Percentiles rank a stretch among this genome's conserved stretches.
Evolutionary conservation across 1,140 invertebrate genomes (phyloP).

Genomic region (Drosophila truncata): DNA sequence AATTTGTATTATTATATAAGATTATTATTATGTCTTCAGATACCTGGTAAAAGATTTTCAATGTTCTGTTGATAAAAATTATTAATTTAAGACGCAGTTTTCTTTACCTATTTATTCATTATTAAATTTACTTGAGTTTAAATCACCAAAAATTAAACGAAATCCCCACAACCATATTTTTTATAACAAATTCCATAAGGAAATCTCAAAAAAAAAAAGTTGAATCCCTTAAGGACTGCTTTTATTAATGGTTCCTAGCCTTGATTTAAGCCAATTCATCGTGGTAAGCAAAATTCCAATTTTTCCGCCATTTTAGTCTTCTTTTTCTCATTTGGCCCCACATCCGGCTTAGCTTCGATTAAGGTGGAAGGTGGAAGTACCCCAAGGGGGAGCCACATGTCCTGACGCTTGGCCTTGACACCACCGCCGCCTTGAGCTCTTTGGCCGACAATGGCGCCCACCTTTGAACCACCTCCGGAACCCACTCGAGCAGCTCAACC

Average conservation of each 20-base stretch:
- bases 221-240: neutral
- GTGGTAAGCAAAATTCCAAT: constrained; percentile 9
- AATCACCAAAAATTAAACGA: rapidly evolving
- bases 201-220: neutral
- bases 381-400: constrained; percentile 40
- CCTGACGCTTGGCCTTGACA: constrained; percentile 68
- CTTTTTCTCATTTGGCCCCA: constrained; percentile 27
- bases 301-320: constrained; percentile 25
- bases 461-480: constrained; percentile 15
- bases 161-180: neutral
- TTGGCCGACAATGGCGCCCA: constrained; percentile 1
- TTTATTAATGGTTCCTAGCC: constrained; percentile 5
- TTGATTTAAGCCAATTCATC: constrained; percentile 39
- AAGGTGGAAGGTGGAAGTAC: constrained; percentile 24
- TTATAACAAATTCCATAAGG: neutral
- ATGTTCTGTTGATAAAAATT: neutral
- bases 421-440: constrained; percentile 25
- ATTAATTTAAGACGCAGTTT: too few relatives aligned
- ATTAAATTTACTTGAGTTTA: neutral
- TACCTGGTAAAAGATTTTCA: too few relatives aligned
- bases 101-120: too few relatives aligned
- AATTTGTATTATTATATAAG: too few relatives aligned
- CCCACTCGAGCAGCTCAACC: constrained; percentile 1
- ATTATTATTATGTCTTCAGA: too few relatives aligned
- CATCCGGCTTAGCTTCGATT: constrained; percentile 62